A percentile compares a stretch with the other conserved stretches of the same genome.
Evolutionary conservation across 2,888 invertebrate genomes (phyloP).

Genomic region (Parelbella ahira): DNA sequence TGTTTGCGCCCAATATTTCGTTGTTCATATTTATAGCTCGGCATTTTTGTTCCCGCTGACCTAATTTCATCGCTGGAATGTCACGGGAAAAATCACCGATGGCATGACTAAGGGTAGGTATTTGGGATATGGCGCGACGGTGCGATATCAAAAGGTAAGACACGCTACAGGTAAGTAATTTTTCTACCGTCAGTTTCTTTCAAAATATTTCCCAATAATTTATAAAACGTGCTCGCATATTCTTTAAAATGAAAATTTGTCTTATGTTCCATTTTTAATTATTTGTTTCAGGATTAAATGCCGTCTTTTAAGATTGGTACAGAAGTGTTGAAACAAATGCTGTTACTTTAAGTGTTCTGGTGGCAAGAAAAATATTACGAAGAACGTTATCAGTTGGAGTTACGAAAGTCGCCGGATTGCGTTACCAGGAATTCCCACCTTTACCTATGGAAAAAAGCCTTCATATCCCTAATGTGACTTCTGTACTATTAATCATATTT

Average conservation of each 20-base stretch:
- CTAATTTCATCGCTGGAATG: slow-evolving; percentile 60
- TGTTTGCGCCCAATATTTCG: slow-evolving; percentile 27
- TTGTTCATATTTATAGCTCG: slow-evolving; percentile 30
- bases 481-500: slow-evolving; percentile 67
- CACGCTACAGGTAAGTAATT: neutral
- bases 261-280: too few species aligned
- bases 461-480: slow-evolving; percentile 63
- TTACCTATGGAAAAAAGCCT: slow-evolving; percentile 37
- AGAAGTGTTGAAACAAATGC: too few species aligned
- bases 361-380: too few species aligned
- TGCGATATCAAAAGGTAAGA: slow-evolving; percentile 11
- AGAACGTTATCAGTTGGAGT: too few species aligned
- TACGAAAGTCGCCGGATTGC: neutral
- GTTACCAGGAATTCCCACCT: slow-evolving; percentile 9
- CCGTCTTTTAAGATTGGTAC: too few species aligned
- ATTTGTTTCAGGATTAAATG: too few species aligned
- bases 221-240: too few species aligned
- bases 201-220: too few species aligned
- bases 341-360: too few species aligned
- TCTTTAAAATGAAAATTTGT: too few species aligned
- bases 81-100: slow-evolving; percentile 45
- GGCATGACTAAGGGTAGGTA: slow-evolving; percentile 9
- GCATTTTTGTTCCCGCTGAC: slow-evolving; percentile 47
- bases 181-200: too few species aligned
- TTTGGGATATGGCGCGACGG: slow-evolving; percentile 13